A percentile compares a stretch with the other conserved stretches of the same genome.
These are phyloP conservation scores for Drosophila pullipes DNA, from an alignment of 2,888 invertebrate genomes.

Conservation along the genomic window DNA sequence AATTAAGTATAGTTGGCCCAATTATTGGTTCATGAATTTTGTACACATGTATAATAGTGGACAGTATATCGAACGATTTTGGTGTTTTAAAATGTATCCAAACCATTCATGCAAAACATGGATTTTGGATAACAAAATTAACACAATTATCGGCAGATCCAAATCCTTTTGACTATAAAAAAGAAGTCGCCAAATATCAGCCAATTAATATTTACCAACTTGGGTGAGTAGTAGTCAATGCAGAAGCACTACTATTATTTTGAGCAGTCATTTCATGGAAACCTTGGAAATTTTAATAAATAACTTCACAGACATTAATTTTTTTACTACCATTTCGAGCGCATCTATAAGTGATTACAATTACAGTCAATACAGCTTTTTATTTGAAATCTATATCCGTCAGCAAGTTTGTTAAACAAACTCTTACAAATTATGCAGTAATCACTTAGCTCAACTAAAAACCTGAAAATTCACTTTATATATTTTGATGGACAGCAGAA, in stretches of 20 bases:
- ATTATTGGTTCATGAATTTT: not conserved
- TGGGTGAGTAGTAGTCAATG: not conserved
- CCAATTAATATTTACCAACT: not conserved
- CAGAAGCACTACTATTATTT: not conserved
- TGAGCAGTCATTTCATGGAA: not conserved
- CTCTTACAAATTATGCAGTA: not conserved
- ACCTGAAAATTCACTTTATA: not conserved
- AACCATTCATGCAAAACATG: no score
- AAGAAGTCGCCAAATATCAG: not conserved
- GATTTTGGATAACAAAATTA: no score
- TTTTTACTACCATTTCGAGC: not conserved
- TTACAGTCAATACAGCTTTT: no score
- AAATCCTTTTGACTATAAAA: not conserved
- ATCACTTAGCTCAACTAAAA: not conserved
- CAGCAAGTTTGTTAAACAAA: not conserved
- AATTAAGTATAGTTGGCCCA: not conserved
- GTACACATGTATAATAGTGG: not conserved
- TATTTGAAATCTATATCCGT: not conserved
- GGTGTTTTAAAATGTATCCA: not conserved
- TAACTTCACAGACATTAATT: not conserved
- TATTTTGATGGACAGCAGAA: slow-evolving; percentile 3
- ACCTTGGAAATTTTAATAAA: not conserved
- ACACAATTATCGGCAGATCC: not conserved
- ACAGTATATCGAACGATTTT: not conserved
- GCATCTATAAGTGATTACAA: no score